Base-by-base conservation (phyloP, 2,888 invertebrate species). In the Temnothorax unifasciatus region DNA sequence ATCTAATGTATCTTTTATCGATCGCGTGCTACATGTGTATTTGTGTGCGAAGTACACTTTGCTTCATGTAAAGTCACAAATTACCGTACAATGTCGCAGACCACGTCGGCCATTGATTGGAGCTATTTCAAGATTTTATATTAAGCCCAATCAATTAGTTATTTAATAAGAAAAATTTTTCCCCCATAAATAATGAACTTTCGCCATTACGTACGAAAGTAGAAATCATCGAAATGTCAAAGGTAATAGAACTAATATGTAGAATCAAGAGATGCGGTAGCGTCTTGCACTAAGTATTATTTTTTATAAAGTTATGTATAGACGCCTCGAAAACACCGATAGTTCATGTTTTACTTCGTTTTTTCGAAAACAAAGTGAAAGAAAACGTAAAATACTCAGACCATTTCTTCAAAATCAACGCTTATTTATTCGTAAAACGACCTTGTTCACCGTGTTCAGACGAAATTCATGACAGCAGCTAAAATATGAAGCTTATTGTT, bases 401-500 rank as follows among this genome's bases (percentile, higher is more conserved):
- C 11, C 2, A 34, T 79, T 59, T 77, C 18, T 66, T n/a, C 15
- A 57, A 71, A 79, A 59, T 59, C 29, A 34, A 38, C 18, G 6
- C n/a, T 44, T 13, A 9, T 5, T 71, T 59, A 21, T 25, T 71
- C 41, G 18, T 15, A 18, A 13, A 47, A 15, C 34, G 6, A 34
- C 29, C 21, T 38, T 21, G 63, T 54, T 52, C 18, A 47, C 15
- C 21, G 44, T 15, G 25, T 18, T 57, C n/a, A 21, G 21, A 66
- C 13, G 29, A 69, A 82, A 79, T 83, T 64, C 74, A 57, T 69
- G 29, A 74, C 34, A 34, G 75, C 74, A 63, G 52, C 47, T 81
- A 82, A 88, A 47, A 79, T 34, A 47, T 69, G 44, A 71, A 47
- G 34, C 71, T 79, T 83, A 85, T 86, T 74, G 63, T 86, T 81